Evolutionary conservation across 2,888 invertebrate species (phyloP).

Genomic region (Philopedon plagiatum): DNA sequence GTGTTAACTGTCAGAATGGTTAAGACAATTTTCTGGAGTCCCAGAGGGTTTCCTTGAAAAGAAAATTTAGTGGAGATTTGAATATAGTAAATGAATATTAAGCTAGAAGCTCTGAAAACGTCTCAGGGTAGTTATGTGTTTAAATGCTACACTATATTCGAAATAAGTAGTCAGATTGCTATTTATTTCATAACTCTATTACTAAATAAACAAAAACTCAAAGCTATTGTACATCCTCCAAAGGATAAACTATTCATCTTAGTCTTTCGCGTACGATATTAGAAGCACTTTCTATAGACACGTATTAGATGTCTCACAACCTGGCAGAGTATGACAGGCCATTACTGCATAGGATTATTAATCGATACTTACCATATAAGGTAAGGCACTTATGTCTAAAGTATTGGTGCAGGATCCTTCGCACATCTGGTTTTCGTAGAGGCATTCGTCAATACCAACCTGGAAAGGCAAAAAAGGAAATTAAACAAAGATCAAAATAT

Average conservation of each 20-base stretch:
- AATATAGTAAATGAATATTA: no score
- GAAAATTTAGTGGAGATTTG: no score
- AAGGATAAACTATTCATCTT: background rate
- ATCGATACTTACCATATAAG: constrained; percentile 82
- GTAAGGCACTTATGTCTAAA: constrained; percentile 88
- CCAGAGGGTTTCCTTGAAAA: no score
- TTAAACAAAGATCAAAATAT: no score
- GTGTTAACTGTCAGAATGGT: no score
- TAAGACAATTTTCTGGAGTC: no score
- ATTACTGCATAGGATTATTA: constrained; percentile 32
- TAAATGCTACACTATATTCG: no score
- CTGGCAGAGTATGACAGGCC: constrained; percentile 17
- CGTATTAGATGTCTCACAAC: constrained; percentile 14
- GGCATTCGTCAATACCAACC: constrained; percentile 94
- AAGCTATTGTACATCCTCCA: background rate
- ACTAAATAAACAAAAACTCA: background rate
- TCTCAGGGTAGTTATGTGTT: no score
- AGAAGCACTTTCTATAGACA: constrained; percentile 4
- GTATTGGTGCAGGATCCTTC: constrained; percentile 97
- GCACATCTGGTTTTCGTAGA: constrained; percentile 95
- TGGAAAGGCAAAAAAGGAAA: constrained; percentile 15
- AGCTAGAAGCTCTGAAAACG: no score
- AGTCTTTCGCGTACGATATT: constrained; percentile 14
- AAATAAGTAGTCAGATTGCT: no score
- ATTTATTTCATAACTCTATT: no score